Evolutionary conservation across 2,797 vertebrate genomes (phyloP).

Genomic region (Pseudocheirus occidentalis): DNA sequence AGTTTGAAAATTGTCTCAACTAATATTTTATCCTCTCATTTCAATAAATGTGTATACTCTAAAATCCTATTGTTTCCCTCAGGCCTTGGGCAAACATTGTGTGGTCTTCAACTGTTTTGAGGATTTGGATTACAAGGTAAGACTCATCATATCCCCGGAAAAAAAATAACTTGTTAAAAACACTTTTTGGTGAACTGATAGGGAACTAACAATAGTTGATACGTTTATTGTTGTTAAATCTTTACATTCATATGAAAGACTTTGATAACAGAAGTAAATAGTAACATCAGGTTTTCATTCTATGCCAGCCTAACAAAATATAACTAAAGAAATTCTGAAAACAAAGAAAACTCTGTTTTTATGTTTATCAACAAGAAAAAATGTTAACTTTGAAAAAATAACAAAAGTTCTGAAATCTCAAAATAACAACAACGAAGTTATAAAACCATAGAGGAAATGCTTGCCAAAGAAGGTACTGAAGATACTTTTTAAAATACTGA

Average conservation of each 20-base stretch:
- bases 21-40: conserved; percentile 40
- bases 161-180: not conserved
- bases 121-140: conserved; percentile 85
- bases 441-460: not conserved
- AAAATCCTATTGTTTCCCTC: conserved; percentile 68
- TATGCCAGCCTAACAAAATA: not conserved
- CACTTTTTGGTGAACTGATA: not conserved
- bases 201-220: conserved; percentile 21
- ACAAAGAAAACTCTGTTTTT: not conserved
- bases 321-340: not conserved
- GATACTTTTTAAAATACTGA: not conserved
- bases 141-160: not conserved
- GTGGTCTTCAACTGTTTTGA: conserved; percentile 84
- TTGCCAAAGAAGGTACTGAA: too few relatives aligned
- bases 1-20: not conserved
- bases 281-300: not conserved
- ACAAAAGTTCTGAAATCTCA: not conserved
- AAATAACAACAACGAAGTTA: not conserved
- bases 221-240: conserved; percentile 20
- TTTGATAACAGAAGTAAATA: not conserved
- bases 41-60: conserved; percentile 29
- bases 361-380: not conserved
- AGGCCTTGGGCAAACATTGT: conserved; percentile 84
- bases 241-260: not conserved
- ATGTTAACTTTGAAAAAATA: not conserved